Base-by-base conservation (phyloP, 2,888 invertebrate genomes). In the Stratiomys singularior region DNA sequence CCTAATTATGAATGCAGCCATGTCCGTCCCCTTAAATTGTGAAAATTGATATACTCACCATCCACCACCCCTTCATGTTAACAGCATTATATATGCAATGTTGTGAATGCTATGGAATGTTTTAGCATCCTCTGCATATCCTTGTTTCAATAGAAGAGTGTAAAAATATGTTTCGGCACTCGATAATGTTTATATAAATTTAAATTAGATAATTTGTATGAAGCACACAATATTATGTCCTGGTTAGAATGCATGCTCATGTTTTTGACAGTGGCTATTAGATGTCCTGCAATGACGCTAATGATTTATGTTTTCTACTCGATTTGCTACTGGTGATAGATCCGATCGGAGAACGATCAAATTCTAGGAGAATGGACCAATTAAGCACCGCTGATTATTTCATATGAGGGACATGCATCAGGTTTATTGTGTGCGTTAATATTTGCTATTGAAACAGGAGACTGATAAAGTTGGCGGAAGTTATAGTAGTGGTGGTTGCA, bases 1-100 rank as follows among this genome's bases (percentile, higher is more conserved):
- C 23, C 60, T 58, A 58, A 74, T 74, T 74, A 74, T 74, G 37
- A 58, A 58, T 60, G 69, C 52, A 52, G 15, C 52, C n/a, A 13
- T 18, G 52, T 18, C 52, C 15, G 3, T 37, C 37, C 3, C 3
- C 37, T 37, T 37, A 5, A 37, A 9, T 37, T 37, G 5, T 5
- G 15, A 52, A 52, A 52, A 52, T 4, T 52, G 52, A 52, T 52
- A 52, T 18, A 18, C 15, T 52, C 9, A 3, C 37, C 37, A 37
- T 37, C 37, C 9, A 37, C 37, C 37, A 37, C 9, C 5, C 37
- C 37, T 5, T 9, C 37, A 37, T 5, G 37, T 37, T n/a, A 15
- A 52, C 52, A 52, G 44, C 13, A 44, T 44, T 44, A 52, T 52
- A 18, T 52, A 52, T 52, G 52, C 18, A 52, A 9, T 13, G n/a